Evolutionary conservation across 2,888 invertebrate genomes (phyloP).

Genomic region (Eupeodes latifasciatus): DNA sequence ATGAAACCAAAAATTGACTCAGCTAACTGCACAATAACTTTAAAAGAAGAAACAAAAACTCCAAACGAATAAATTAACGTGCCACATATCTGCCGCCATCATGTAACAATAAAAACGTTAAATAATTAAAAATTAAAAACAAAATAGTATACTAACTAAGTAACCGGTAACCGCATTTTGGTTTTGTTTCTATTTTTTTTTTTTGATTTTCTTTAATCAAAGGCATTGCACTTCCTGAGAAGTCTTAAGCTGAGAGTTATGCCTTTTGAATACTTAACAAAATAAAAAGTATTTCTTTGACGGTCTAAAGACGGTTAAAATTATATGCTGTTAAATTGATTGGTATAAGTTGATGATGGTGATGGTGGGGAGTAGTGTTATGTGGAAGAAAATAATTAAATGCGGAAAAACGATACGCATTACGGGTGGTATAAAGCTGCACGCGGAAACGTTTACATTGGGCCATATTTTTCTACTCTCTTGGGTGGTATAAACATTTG

Average conservation of each 20-base stretch:
- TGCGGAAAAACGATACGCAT: constrained; percentile 72
- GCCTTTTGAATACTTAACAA: constrained; percentile 39
- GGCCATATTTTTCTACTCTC: neutral
- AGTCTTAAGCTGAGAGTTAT: constrained; percentile 47
- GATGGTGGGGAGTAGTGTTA: constrained; percentile 19
- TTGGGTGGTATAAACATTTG: constrained; percentile 51
- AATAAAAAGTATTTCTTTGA: constrained; percentile 45
- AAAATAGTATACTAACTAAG: constrained; percentile 23
- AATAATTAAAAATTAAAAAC: constrained; percentile 9
- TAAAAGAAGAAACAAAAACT: neutral
- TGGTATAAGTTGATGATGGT: constrained; percentile 7
- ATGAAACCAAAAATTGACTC: neutral
- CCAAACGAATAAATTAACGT: neutral
- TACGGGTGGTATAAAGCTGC: constrained; percentile 65
- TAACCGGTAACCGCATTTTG: constrained; percentile 59
- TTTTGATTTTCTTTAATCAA: constrained; percentile 33
- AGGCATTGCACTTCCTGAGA: constrained; percentile 65
- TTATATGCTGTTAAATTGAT: constrained; percentile 35
- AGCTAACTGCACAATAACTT: constrained; percentile 3
- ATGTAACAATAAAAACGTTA: constrained; percentile 24
- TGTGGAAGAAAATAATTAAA: constrained; percentile 46
- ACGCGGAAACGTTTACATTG: constrained; percentile 58
- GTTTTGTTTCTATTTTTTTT: constrained; percentile 6
- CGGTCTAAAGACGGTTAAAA: constrained; percentile 30
- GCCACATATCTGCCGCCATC: constrained; percentile 8